Conservation (phyloP, 1,140 invertebrate genomes). For the Macrosteles quadrilineatus region DNA sequence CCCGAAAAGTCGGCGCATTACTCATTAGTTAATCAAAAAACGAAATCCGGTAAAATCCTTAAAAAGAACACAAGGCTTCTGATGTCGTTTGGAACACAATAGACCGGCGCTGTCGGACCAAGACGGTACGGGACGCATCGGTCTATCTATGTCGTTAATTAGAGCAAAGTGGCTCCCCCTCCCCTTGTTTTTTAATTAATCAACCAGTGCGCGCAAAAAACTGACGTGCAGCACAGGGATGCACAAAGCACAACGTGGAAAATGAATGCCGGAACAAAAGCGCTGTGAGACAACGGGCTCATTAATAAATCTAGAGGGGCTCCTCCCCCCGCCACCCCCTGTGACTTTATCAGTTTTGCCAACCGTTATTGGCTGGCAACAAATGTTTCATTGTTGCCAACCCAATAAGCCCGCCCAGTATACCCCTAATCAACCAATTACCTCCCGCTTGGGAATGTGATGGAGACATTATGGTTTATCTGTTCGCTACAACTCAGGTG, state of each 20-base stretch:
- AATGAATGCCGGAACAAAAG: constrained; percentile 14
- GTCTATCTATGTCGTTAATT: constrained; percentile 30
- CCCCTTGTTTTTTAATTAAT: constrained; percentile 9
- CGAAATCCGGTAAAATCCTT: too few relatives aligned
- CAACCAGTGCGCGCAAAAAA: background rate
- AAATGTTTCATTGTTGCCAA: background rate
- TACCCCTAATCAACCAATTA: background rate
- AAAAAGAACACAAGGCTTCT: background rate
- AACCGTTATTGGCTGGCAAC: constrained; percentile 15
- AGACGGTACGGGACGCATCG: background rate
- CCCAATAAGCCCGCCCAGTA: background rate
- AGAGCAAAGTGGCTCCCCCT: constrained; percentile 24
- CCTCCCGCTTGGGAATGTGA: too few relatives aligned
- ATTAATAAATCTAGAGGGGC: constrained; percentile 14
- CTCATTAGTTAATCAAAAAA: too few relatives aligned
- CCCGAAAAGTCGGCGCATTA: too few relatives aligned
- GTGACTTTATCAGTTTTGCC: constrained; percentile 14
- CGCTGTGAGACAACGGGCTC: background rate
- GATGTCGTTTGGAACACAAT: background rate
- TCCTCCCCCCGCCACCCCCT: background rate
- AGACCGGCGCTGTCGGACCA: too few relatives aligned
- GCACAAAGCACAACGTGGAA: constrained; percentile 3
- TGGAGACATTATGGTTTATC: too few relatives aligned
- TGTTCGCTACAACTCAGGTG: too few relatives aligned
- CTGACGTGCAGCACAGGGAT: background rate